Evolutionary conservation across 2,888 invertebrate genomes (phyloP).

Genomic region (Tachina fera): DNA sequence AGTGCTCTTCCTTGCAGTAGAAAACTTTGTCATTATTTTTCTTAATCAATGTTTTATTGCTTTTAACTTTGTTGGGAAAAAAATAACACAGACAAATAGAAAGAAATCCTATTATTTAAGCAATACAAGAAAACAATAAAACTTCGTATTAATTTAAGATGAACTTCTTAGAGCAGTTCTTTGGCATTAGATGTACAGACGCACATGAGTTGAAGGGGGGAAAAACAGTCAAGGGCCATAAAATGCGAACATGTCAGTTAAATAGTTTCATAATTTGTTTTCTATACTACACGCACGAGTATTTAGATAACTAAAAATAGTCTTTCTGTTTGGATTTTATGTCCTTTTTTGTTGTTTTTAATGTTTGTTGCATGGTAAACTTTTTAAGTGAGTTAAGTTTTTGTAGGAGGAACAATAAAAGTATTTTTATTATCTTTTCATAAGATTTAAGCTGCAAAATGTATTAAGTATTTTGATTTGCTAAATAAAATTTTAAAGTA

Average conservation of each 20-base stretch:
- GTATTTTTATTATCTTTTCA: neutral
- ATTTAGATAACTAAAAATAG: neutral
- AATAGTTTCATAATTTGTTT: slow-evolving; percentile 55
- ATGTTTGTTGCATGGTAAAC: neutral
- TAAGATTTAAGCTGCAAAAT: too few relatives aligned
- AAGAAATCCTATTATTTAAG: slow-evolving; percentile 34
- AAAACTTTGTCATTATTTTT: slow-evolving; percentile 23
- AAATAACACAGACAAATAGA: neutral
- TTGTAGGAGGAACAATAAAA: neutral
- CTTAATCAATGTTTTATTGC: slow-evolving; percentile 43
- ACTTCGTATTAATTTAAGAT: slow-evolving; percentile 39
- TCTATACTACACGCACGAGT: slow-evolving; percentile 9
- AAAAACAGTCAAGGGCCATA: slow-evolving; percentile 7
- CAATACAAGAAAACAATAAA: slow-evolving; percentile 43
- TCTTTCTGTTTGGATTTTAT: slow-evolving; percentile 5
- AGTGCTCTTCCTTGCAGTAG: neutral
- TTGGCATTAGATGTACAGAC: neutral
- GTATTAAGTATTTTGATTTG: too few relatives aligned
- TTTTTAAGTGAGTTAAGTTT: slow-evolving; percentile 2
- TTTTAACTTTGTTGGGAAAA: neutral
- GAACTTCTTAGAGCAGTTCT: slow-evolving; percentile 2
- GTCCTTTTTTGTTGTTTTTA: neutral
- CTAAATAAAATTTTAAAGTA: too few relatives aligned
- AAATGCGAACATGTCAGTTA: slow-evolving; percentile 44
- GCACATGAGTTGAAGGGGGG: neutral